Evolutionary conservation across 2,797 vertebrate species (phyloP).

Genomic region (Cirrhinus mrigala): DNA sequence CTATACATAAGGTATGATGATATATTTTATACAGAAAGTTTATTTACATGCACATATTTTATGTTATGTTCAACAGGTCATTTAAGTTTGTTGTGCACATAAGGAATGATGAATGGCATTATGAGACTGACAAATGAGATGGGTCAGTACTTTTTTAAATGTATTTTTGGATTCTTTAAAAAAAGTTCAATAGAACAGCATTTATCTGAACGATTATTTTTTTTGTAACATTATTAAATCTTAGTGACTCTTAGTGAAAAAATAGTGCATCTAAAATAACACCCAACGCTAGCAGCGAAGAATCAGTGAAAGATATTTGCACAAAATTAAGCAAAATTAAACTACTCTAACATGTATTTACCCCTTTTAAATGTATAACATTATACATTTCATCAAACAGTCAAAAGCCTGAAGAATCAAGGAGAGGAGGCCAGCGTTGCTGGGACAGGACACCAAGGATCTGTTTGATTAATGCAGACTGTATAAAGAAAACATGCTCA

Average conservation of each 20-base stretch:
- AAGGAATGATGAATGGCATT: not conserved
- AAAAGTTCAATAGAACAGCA: not conserved
- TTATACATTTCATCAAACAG: not conserved
- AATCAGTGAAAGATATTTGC: not conserved
- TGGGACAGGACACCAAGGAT: conserved; percentile 35
- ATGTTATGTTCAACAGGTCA: not conserved
- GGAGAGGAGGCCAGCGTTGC: conserved; percentile 46
- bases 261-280: not conserved
- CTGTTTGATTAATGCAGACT: conserved; percentile 23
- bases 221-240: not conserved
- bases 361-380: not conserved
- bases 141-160: not conserved
- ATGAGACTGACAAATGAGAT: not conserved
- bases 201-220: not conserved
- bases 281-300: not conserved
- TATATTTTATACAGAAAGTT: not conserved
- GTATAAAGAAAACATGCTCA: conserved; percentile 20
- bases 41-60: not conserved
- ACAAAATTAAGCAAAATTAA: not conserved
- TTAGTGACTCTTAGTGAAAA: not conserved
- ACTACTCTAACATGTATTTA: not conserved
- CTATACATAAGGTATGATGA: not conserved
- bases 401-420: conserved; percentile 13
- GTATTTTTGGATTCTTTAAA: not conserved
- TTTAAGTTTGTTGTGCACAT: not conserved